Percentiles rank a stretch among this genome's conserved stretches.
Evolutionary conservation across 2,888 invertebrate genomes (phyloP).

Genomic region (Anthrax anthrax): DNA sequence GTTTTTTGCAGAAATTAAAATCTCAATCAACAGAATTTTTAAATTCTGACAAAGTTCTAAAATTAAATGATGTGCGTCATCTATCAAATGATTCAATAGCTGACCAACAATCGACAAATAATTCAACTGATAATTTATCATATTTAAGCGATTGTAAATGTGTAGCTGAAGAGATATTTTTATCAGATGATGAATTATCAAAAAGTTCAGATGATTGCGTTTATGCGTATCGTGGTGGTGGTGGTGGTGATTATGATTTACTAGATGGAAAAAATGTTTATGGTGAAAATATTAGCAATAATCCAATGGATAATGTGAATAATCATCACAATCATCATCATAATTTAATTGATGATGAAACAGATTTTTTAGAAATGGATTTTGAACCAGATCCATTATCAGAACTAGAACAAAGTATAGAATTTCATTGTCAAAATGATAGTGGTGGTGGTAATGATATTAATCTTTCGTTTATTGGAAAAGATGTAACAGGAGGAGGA

Average conservation of each 20-base stretch:
- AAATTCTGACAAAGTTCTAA: too few species aligned
- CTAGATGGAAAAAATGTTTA: constrained; percentile 3
- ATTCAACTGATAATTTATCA: constrained; percentile 33
- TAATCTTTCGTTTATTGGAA: too few species aligned
- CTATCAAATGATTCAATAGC: neutral
- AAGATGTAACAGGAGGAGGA: too few species aligned
- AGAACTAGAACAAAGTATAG: constrained; percentile 24
- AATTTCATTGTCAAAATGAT: neutral
- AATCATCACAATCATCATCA: neutral
- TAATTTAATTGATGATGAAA: constrained; percentile 26
- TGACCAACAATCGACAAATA: constrained; percentile 21
- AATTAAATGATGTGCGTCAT: too few species aligned
- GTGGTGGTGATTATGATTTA: constrained; percentile 22
- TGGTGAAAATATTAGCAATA: constrained; percentile 8
- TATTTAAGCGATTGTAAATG: constrained; percentile 30
- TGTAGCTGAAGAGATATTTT: constrained; percentile 27
- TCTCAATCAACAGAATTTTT: too few species aligned
- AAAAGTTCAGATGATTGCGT: constrained; percentile 33
- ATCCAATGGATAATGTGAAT: constrained; percentile 8
- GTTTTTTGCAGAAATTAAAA: too few species aligned
- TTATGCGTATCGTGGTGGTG: constrained; percentile 33
- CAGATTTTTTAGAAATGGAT: constrained; percentile 35
- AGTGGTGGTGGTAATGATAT: neutral
- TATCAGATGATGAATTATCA: constrained; percentile 27
- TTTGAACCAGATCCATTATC: constrained; percentile 34